Evolutionary conservation across 2,888 invertebrate species (phyloP).

Genomic region (Conops quadrifasciatus): DNA sequence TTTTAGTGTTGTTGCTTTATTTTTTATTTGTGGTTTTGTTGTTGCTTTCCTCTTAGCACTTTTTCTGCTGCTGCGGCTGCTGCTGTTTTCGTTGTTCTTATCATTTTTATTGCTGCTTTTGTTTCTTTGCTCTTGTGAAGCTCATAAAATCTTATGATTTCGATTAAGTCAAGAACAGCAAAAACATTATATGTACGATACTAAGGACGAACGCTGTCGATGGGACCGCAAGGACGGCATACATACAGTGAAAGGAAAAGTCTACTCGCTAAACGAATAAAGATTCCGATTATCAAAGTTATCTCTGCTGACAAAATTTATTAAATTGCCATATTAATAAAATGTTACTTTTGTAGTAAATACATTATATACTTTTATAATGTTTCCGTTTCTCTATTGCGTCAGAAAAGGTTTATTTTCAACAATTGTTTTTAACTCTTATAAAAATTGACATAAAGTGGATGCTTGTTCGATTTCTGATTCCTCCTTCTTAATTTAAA

Average conservation of each 20-base stretch:
- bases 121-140: conserved; percentile 32
- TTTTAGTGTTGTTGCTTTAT: neutral
- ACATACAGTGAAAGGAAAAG: neutral
- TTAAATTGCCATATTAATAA: no score
- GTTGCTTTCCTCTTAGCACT: neutral
- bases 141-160: conserved; percentile 60
- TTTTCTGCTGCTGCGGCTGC: neutral
- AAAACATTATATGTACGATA: conserved; percentile 59
- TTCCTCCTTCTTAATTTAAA: no score
- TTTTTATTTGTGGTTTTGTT: neutral
- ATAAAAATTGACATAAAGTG: no score
- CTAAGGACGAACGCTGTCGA: conserved; percentile 50
- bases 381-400: no score
- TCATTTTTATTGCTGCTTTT: conserved; percentile 14
- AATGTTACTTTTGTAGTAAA: no score
- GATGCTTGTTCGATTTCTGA: no score
- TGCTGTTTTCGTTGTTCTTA: neutral
- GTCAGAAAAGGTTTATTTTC: no score
- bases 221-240: neutral
- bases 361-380: no score
- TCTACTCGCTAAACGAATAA: neutral
- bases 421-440: no score
- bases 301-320: no score
- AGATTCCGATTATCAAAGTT: neutral
- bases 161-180: conserved; percentile 59